Percentiles rank a stretch among this genome's conserved stretches.
Evolutionary conservation across 2,888 invertebrate genomes (phyloP).

Genomic region (Xylota sylvarum): DNA sequence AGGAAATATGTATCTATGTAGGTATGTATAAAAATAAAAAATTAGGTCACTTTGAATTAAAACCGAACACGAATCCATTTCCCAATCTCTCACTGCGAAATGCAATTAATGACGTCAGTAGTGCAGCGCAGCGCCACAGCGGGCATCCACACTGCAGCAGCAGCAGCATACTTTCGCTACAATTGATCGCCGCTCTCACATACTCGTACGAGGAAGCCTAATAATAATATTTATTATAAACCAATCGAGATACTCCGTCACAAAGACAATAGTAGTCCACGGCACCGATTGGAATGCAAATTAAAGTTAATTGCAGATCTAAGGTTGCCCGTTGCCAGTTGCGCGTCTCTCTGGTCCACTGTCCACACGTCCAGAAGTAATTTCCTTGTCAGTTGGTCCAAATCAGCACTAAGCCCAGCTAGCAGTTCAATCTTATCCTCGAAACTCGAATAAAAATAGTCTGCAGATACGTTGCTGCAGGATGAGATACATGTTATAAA

Average conservation of each 20-base stretch:
- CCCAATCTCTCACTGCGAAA: slow-evolving; percentile 53
- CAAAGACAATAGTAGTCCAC: slow-evolving; percentile 49
- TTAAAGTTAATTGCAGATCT: slow-evolving; percentile 56
- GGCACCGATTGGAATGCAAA: slow-evolving; percentile 38
- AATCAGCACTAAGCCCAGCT: background rate
- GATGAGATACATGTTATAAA: slow-evolving; percentile 23
- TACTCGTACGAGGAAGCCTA: slow-evolving; percentile 26
- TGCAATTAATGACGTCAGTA: slow-evolving; percentile 69
- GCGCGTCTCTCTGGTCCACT: slow-evolving; percentile 24
- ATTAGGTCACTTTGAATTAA: slow-evolving; percentile 68
- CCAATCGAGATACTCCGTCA: slow-evolving; percentile 35
- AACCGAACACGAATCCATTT: slow-evolving; percentile 57
- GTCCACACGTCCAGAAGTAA: slow-evolving; percentile 23
- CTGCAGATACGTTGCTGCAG: slow-evolving; percentile 1
- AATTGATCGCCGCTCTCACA: slow-evolving; percentile 41
- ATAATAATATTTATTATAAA: slow-evolving; percentile 48
- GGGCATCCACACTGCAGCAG: slow-evolving; percentile 13
- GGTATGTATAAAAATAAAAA: background rate
- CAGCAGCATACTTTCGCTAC: slow-evolving; percentile 57
- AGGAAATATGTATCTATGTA: background rate
- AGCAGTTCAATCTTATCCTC: slow-evolving; percentile 26
- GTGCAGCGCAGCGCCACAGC: background rate
- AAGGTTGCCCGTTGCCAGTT: slow-evolving; percentile 30
- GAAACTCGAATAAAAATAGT: slow-evolving; percentile 16
- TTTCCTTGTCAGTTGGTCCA: slow-evolving; percentile 39